Evolutionary conservation across 2,113 vertebrate species (phyloP), one percentile per base, ranked within the genome.

Genomic region (Lasiurus cinereus): DNA sequence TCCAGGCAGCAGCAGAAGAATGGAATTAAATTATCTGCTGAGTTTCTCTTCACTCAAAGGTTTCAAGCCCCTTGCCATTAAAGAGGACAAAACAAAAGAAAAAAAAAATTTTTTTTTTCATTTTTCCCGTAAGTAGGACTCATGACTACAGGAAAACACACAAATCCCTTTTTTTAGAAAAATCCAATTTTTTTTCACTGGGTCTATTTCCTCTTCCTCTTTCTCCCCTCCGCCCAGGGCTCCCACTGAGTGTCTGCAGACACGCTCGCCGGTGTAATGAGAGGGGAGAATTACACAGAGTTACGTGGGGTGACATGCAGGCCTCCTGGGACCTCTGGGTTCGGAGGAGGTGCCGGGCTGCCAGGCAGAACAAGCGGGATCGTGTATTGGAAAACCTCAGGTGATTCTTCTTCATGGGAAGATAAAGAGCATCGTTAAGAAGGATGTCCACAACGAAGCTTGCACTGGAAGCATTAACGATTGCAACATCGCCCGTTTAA

Each of bases 281-380:
- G 96, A 95, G 66, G 52, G 94, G 96, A 97, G 97, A 95, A 97
- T 97, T 97, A 96, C 97, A 96, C 0, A 1, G 95, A 96, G 94
- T 97, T 97, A 97, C 96, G 96, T 95, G 90, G 96, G 96, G 91
- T 78, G 83, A 96, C 90, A 59, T 6, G 52, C 70, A 56, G 73
- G 93, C 89, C 97, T 91, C 83, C 33, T 64, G 97, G 96, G 96
- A 96, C 24, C 79, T 31, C 91, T 79, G 84, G 92, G 86, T 96
- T 94, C 87, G 67, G 82, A 94, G 97, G 90, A 96, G 91, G 94
- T 96, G 95, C 95, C 83, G 84, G 72, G 31, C 79, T 80, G 94
- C 90, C 85, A 97, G 66, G 85, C 78, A 91, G 96, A 95, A 83
- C 92, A 73, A 96, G 93, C 74, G 74, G 90, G 94, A 93, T 27